phyloP scores from a whole-genome alignment of 35 echinoderm and acorn worm species.

The Chiridota heheva region DNA sequence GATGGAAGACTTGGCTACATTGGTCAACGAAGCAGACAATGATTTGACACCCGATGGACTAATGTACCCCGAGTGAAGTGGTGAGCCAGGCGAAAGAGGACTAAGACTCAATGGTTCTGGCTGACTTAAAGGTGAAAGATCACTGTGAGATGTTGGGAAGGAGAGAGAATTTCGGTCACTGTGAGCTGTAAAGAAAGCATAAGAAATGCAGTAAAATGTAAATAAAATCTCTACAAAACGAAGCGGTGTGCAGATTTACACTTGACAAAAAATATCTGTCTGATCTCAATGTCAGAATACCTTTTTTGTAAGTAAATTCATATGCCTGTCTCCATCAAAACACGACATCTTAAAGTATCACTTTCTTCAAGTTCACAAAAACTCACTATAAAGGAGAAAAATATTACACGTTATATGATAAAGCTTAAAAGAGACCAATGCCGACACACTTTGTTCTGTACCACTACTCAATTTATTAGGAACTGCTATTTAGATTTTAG shows the following conservation, averaged over 20 bases:
- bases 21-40: no score
- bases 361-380: not conserved
- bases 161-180: slow-evolving; percentile 87
- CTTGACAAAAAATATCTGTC: not conserved
- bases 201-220: not conserved
- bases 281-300: not conserved
- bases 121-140: slow-evolving; percentile 98
- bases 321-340: not conserved
- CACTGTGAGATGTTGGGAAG: slow-evolving; percentile 85
- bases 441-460: no score
- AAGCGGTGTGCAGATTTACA: not conserved
- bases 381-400: no score
- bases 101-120: slow-evolving; percentile 93
- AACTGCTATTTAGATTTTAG: no score
- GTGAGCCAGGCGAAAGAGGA: slow-evolving; percentile 86
- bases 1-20: slow-evolving; percentile 51
- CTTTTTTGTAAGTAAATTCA: not conserved
- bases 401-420: no score
- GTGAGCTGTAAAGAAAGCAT: slow-evolving; percentile 53
- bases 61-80: slow-evolving; percentile 64
- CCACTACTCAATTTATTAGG: no score
- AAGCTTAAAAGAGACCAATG: no score
- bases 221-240: not conserved
- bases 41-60: slow-evolving; percentile 71
- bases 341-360: not conserved